Evolutionary conservation across 2,888 invertebrate genomes (phyloP), one percentile per base, ranked within the genome.

Genomic region (Eupithecia tripunctaria): DNA sequence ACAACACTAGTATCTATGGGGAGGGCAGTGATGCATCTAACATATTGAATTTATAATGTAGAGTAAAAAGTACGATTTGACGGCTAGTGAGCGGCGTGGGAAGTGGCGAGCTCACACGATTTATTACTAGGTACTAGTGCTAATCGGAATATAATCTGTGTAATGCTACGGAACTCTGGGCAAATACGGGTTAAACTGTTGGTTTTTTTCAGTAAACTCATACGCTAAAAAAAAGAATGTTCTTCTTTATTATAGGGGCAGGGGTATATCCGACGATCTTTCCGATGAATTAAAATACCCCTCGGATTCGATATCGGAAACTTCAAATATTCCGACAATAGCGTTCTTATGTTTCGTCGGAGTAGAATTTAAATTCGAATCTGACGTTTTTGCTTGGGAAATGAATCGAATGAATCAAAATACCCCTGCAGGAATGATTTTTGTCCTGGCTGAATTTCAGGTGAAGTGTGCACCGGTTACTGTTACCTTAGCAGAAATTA

Each of bases 31-130:
- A 88, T 86, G 92, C 93, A 89, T 87, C 82, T 82, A 83, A 90
- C 84, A 86, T 90, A 92, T 90, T 90, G 91, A 91, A 92, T 91
- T 88, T 87, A 86, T 89, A 88, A 87, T 86, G 84, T 84, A 75
- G 77, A 85, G 82, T 85, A 88, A 90, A 89, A 90, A 90, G 88
- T 84, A 86, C 88, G 88, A 93, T 93, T 93, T 91, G 90, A 88
- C 88, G 93, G 85, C 81, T 76, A 73, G 80, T 89, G 87, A 78
- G 76, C 84, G 82, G 88, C 94, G 94, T 94, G 94, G 90, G 94
- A 94, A 92, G 82, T 76, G 73, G 67, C 74, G 77, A 81, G 76
- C 86, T 88, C 83, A 82, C 85, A 88, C 86, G 87, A 88, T 86
- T 85, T 84, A 83, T 80, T 84, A 79, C 79, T 74, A 81, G 56